Percentiles rank a stretch among this genome's conserved stretches.
Evolutionary conservation across 2,888 invertebrate genomes (phyloP).

Genomic region (Empis stercorea): DNA sequence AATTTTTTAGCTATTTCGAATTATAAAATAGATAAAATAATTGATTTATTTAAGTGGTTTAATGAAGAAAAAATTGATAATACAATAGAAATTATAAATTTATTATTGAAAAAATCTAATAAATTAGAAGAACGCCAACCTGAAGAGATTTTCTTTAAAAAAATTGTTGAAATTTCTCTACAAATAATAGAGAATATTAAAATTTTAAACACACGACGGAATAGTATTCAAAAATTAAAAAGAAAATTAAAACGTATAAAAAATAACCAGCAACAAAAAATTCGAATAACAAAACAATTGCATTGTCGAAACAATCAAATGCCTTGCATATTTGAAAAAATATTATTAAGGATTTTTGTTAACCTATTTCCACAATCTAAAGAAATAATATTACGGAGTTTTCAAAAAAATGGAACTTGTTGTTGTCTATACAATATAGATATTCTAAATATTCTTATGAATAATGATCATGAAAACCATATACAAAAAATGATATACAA

Average conservation of each 20-base stretch:
- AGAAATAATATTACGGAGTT: conserved; percentile 23
- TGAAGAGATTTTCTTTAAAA: conserved; percentile 14
- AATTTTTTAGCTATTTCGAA: conserved; percentile 20
- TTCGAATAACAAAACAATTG: conserved; percentile 19
- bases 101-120: neutral
- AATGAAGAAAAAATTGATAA: conserved; percentile 1
- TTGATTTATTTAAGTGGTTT: neutral
- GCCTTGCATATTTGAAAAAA: conserved; percentile 29
- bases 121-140: neutral
- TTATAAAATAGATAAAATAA: neutral
- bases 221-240: neutral
- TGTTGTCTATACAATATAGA: conserved; percentile 29
- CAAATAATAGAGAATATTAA: conserved; percentile 17
- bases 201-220: neutral
- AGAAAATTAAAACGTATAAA: conserved; percentile 10
- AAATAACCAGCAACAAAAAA: conserved; percentile 14
- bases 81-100: neutral
- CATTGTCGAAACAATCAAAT: conserved; percentile 17
- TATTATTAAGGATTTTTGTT: conserved; percentile 24
- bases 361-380: conserved; percentile 20
- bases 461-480: conserved; percentile 16
- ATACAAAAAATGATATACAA: conserved; percentile 27
- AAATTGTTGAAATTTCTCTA: conserved; percentile 23
- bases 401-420: conserved; percentile 27
- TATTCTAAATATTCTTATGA: conserved; percentile 22